phyloP scores from a whole-genome alignment of 2,113 vertebrate species.

The Equus przewalskii region DNA sequence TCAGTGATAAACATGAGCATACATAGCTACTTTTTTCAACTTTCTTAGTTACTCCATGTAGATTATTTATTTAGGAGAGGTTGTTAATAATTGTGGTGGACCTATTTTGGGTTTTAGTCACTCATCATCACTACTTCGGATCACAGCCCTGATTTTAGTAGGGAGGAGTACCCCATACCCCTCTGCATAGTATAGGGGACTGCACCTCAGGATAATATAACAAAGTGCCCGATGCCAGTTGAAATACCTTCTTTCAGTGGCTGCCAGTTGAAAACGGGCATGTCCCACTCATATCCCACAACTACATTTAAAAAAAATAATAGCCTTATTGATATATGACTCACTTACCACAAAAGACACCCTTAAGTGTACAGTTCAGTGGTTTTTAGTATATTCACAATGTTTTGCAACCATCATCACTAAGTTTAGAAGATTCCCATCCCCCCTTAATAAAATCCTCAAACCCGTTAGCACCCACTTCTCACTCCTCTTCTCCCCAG shows the following conservation, averaged over 20 bases:
- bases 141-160: not conserved
- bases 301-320: not conserved
- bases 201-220: not conserved
- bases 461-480: not conserved
- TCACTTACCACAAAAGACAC: not conserved
- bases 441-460: not conserved
- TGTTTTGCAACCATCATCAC: not conserved
- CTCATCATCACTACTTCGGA: not conserved
- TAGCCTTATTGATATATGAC: not conserved
- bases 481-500: not conserved
- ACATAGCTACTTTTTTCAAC: not conserved
- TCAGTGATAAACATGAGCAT: not conserved
- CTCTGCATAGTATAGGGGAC: not conserved
- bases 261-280: not conserved
- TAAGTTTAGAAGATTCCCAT: not conserved
- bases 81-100: not conserved
- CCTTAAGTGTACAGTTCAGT: not conserved
- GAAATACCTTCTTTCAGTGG: not conserved
- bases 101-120: not conserved
- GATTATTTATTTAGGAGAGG: not conserved
- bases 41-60: not conserved
- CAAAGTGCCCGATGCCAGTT: not conserved
- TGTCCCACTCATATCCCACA: not conserved
- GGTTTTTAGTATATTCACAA: not conserved
- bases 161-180: not conserved